Percentiles rank a stretch among this genome's conserved stretches.
Evolutionary conservation across 1,140 invertebrate species (phyloP).

Genomic region (Ceratina calcarata): DNA sequence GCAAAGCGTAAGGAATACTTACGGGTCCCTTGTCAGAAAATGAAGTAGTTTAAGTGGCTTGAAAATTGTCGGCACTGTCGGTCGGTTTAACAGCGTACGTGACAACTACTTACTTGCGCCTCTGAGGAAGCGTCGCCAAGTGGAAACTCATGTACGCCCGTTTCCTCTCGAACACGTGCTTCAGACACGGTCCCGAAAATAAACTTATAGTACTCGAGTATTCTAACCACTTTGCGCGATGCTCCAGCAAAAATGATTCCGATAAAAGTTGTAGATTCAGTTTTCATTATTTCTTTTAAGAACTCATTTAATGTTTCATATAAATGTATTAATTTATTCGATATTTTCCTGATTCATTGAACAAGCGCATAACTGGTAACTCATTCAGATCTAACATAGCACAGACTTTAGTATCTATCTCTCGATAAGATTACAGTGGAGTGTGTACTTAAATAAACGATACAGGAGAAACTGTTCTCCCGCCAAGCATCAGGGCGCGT

Average conservation of each 20-base stretch:
- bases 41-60: constrained; percentile 23
- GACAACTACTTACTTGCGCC: constrained; percentile 38
- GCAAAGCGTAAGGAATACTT: not conserved
- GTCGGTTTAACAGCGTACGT: constrained; percentile 55
- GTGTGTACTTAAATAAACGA: not conserved
- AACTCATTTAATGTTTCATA: too few relatives aligned
- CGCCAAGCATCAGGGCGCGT: not conserved
- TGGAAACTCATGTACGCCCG: constrained; percentile 71
- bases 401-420: not conserved
- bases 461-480: not conserved
- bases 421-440: constrained; percentile 19
- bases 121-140: constrained; percentile 64
- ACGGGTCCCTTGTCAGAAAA: not conserved
- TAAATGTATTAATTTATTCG: too few relatives aligned
- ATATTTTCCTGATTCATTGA: too few relatives aligned
- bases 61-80: constrained; percentile 13
- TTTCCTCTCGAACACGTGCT: constrained; percentile 59
- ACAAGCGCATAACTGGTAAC: too few relatives aligned
- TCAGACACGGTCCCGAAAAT: constrained; percentile 53
- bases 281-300: too few relatives aligned
- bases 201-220: constrained; percentile 55
- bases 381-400: not conserved
- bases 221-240: constrained; percentile 57
- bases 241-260: constrained; percentile 14
- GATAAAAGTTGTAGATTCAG: too few relatives aligned